Percentiles rank a stretch among this genome's conserved stretches.
Evolutionary conservation across 1,140 invertebrate species (phyloP).

Genomic region (Mycetomoellerius zeteki): DNA sequence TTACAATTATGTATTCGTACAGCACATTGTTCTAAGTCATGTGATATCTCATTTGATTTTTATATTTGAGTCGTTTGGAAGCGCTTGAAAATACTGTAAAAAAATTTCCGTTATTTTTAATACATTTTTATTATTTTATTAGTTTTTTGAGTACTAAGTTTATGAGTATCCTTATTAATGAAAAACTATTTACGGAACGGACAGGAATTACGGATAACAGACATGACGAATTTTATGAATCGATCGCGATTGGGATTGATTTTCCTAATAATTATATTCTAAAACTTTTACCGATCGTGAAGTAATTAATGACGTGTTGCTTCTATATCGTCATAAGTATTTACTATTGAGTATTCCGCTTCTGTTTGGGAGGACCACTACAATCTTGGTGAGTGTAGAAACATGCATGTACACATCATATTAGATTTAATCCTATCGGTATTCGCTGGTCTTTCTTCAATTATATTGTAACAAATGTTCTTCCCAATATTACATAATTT

Average conservation of each 20-base stretch:
- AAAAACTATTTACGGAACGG: background rate
- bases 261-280: background rate
- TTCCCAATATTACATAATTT: too few species aligned
- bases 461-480: too few species aligned
- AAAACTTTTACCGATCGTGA: conserved; percentile 5
- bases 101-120: background rate
- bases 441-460: too few species aligned
- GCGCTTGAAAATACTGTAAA: background rate
- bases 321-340: background rate
- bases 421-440: too few species aligned
- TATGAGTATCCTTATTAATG: background rate
- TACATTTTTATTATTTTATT: background rate
- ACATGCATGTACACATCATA: background rate
- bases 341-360: background rate
- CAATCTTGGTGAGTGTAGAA: conserved; percentile 39
- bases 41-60: background rate
- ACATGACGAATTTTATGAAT: conserved; percentile 24
- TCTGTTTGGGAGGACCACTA: background rate
- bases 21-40: background rate
- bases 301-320: background rate
- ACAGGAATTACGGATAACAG: conserved; percentile 1
- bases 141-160: background rate
- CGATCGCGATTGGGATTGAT: background rate
- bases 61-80: background rate
- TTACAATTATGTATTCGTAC: background rate